phyloP scores from a whole-genome alignment of 2,113 vertebrate genomes.

The Apaloderma vittatum region DNA sequence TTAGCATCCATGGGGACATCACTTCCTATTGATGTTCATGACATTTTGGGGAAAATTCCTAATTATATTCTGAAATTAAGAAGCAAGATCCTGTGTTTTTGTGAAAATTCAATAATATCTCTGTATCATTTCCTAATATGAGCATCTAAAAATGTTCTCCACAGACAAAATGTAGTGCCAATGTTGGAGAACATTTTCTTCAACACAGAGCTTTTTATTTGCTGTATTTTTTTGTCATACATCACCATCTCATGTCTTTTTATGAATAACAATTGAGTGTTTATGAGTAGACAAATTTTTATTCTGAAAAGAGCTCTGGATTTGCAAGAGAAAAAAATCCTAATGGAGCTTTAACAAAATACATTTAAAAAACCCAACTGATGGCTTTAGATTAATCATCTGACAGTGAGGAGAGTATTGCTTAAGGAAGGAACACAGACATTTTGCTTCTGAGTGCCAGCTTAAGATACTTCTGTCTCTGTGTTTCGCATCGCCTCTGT shows the following conservation, averaged over 20 bases:
- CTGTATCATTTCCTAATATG: not conserved
- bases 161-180: constrained; percentile 22
- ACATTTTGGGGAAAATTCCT: not conserved
- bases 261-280: not conserved
- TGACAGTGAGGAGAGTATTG: not conserved
- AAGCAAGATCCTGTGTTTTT: not conserved
- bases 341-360: constrained; percentile 9
- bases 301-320: not conserved
- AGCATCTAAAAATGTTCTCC: not conserved
- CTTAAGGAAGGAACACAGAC: not conserved
- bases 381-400: constrained; percentile 13
- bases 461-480: not conserved
- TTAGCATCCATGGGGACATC: not conserved
- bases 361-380: not conserved
- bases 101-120: not conserved
- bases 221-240: not conserved
- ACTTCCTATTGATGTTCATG: not conserved
- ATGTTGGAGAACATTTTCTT: constrained; percentile 41
- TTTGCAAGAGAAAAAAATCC: not conserved
- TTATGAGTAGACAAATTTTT: not conserved
- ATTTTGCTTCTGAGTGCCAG: not conserved
- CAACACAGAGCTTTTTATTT: constrained; percentile 33
- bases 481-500: rapidly evolving
- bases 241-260: constrained; percentile 15
- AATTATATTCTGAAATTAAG: not conserved